A percentile compares a stretch with the other conserved stretches of the same genome.
phyloP scores from a whole-genome alignment of 2,888 invertebrate species.

The Gerosis bhagava region DNA sequence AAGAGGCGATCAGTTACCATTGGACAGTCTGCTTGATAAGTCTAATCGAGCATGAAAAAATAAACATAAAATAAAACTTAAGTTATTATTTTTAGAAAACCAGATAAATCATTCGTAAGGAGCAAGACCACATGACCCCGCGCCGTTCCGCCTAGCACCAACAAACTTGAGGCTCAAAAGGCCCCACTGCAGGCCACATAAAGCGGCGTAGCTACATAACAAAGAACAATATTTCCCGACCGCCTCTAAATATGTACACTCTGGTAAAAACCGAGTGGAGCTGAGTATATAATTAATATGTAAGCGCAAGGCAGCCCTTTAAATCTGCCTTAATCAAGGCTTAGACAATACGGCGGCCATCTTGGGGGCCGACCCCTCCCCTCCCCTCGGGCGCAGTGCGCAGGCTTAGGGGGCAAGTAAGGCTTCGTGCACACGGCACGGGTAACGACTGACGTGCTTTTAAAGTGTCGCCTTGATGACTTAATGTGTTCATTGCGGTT shows the following conservation, averaged over 20 bases:
- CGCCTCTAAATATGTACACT: slow-evolving; percentile 34
- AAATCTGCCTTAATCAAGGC: slow-evolving; percentile 74
- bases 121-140: no score
- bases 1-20: no score
- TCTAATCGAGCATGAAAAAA: no score
- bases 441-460: neutral
- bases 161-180: slow-evolving; percentile 6
- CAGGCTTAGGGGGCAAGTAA: slow-evolving; percentile 42
- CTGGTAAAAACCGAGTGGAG: slow-evolving; percentile 49
- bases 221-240: slow-evolving; percentile 21
- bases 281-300: slow-evolving; percentile 79
- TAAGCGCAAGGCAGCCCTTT: slow-evolving; percentile 63
- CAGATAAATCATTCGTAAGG: no score
- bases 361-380: slow-evolving; percentile 48
- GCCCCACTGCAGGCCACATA: slow-evolving; percentile 15
- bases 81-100: no score
- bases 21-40: no score
- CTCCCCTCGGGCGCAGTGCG: slow-evolving; percentile 43
- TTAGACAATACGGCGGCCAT: slow-evolving; percentile 77
- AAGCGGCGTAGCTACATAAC: slow-evolving; percentile 10
- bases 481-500: slow-evolving; percentile 5
- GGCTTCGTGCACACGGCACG: slow-evolving; percentile 28
- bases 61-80: no score
- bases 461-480: slow-evolving; percentile 8
- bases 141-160: neutral